These are phyloP conservation scores for Proisotoma minuta DNA, from an alignment of 2,888 invertebrate species.

Conservation along the genomic window DNA sequence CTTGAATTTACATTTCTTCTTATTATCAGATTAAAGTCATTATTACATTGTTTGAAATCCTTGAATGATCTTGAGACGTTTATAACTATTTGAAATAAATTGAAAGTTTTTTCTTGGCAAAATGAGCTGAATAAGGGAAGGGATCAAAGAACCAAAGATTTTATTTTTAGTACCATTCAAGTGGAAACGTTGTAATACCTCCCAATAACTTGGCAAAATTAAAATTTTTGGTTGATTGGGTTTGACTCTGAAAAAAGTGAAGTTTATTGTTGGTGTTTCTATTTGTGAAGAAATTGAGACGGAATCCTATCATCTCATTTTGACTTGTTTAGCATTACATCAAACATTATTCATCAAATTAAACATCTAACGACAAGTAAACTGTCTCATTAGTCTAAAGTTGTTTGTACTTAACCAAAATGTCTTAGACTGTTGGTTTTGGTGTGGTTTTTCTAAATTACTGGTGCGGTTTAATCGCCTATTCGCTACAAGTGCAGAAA, in stretches of 20 bases:
- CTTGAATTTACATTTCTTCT: constrained; percentile 7
- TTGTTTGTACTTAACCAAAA: background rate
- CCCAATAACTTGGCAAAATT: background rate
- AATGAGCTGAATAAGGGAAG: no score
- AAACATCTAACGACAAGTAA: no score
- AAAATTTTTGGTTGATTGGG: constrained; percentile 2
- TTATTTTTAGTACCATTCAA: background rate
- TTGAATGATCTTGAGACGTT: constrained; percentile 11
- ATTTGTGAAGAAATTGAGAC: background rate
- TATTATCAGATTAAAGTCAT: background rate
- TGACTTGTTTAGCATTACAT: no score
- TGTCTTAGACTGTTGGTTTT: background rate
- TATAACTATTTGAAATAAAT: no score
- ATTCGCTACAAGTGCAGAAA: no score
- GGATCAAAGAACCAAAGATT: background rate
- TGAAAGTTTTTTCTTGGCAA: background rate
- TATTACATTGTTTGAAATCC: background rate
- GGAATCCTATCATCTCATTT: no score
- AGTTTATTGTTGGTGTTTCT: background rate
- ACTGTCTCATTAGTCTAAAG: no score
- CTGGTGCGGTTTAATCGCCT: background rate
- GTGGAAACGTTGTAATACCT: background rate
- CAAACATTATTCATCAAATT: no score
- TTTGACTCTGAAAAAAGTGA: background rate
- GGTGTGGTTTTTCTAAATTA: background rate